Evolutionary conservation across 2,113 vertebrate species (phyloP).

Genomic region (Puma concolor): DNA sequence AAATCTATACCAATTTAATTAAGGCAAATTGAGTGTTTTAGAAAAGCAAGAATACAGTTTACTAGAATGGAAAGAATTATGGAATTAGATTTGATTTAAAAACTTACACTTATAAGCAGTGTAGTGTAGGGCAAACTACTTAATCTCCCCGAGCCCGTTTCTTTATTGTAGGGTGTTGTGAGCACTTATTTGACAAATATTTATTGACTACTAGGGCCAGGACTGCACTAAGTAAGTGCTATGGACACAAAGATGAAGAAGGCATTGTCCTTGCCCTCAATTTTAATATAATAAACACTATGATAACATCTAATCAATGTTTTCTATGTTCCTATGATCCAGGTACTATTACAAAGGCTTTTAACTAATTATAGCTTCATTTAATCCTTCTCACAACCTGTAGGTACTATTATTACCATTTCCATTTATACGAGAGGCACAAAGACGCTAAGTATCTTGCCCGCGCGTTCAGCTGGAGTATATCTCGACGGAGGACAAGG

Average conservation of each 20-base stretch:
- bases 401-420: neutral
- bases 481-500: neutral
- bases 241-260: neutral
- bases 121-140: neutral
- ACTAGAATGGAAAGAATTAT: neutral
- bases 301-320: neutral
- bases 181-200: neutral
- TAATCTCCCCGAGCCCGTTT: neutral
- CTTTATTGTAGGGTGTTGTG: neutral
- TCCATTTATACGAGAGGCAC: neutral
- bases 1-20: conserved; percentile 1
- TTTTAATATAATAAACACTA: neutral
- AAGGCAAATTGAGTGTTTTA: neutral
- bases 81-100: conserved; percentile 8
- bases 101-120: neutral
- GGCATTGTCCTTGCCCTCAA: neutral
- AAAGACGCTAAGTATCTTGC: neutral
- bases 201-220: neutral
- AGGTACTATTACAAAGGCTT: neutral
- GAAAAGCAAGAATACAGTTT: neutral
- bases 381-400: neutral
- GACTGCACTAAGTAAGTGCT: neutral
- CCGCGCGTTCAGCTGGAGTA: neutral
- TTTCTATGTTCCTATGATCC: neutral
- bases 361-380: neutral